Evolutionary conservation across 2,797 vertebrate species (phyloP), one percentile per base, ranked within the genome.

Genomic region (Coendou prehensilis): DNA sequence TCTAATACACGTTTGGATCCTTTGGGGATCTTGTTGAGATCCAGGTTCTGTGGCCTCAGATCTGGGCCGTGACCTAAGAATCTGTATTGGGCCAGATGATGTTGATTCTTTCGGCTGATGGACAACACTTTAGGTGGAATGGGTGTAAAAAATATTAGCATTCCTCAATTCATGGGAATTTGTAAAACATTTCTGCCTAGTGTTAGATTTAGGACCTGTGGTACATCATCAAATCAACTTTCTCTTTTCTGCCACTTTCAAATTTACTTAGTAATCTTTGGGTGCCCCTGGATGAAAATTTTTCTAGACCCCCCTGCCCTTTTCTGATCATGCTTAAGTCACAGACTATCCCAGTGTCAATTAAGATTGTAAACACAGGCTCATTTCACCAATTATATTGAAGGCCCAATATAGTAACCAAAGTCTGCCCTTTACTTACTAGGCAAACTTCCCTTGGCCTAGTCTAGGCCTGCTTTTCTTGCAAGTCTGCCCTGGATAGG

Each of bases 341-440:
- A 91, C 47, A 78, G 41, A 92, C 45, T 56, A 82, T 41, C 45
- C 17, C 33, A 56, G 73, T 96, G 87, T 67, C 69, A 87, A 28
- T 87, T 71, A 93, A 93, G 57, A 78, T 76, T 71, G 64, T 14
- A 4, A 85, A 75, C 50, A 52, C 33, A 79, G 69, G 73, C 73
- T 84, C 57, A 45, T 75, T 82, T 97, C 82, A 96, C 59, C 82
- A 87, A 88, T 82, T 81, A 85, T 52, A 89, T 81, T 93, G 28
- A 41, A 59, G n/a, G 18, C 50, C 81, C 22, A 75, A 82, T 56
- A 54, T 67, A 91, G 10, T 57, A 94, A 86, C 52, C 71, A 93
- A 86, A 41, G 22, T 75, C 83, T 89, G 52, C 64, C 54, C 63
- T 69, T 71, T 22, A 91, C 83, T 96, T 86, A 91, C 63, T 1